Percentiles rank a stretch among this genome's conserved stretches.
Evolutionary conservation across 2,113 vertebrate genomes (phyloP).

Genomic region (Vidua macroura): DNA sequence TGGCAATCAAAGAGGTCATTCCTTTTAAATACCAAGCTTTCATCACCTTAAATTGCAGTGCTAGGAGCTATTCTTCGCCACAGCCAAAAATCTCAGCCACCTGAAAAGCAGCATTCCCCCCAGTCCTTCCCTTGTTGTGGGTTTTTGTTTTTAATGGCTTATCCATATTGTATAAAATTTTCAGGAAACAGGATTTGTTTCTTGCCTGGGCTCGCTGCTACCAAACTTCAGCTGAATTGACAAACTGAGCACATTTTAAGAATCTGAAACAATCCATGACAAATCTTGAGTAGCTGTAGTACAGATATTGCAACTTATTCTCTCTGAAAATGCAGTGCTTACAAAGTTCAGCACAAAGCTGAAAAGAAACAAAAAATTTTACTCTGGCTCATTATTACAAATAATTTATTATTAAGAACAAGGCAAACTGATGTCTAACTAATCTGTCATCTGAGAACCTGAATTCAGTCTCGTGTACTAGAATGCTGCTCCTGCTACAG

Average conservation of each 20-base stretch:
- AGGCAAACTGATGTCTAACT: not conserved
- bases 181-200: not conserved
- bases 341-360: not conserved
- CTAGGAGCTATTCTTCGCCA: not conserved
- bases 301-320: not conserved
- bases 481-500: not conserved
- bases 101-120: not conserved
- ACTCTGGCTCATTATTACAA: not conserved
- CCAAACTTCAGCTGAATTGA: not conserved
- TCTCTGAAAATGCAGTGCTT: not conserved
- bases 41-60: not conserved
- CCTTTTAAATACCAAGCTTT: conserved; percentile 26
- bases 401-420: not conserved
- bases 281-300: not conserved
- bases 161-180: not conserved
- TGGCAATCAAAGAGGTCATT: not conserved
- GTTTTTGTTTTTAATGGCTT: not conserved
- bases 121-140: not conserved
- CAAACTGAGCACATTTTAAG: not conserved
- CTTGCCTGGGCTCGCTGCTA: not conserved
- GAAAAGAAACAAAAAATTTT: not conserved
- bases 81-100: conserved; percentile 14
- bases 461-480: not conserved
- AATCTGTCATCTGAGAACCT: not conserved
- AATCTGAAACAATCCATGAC: not conserved